A percentile compares a stretch with the other conserved stretches of the same genome.
These are phyloP conservation scores for Boleophthalmus pectinirostris DNA, from an alignment of 2,113 vertebrate species.

Conservation along the genomic window DNA sequence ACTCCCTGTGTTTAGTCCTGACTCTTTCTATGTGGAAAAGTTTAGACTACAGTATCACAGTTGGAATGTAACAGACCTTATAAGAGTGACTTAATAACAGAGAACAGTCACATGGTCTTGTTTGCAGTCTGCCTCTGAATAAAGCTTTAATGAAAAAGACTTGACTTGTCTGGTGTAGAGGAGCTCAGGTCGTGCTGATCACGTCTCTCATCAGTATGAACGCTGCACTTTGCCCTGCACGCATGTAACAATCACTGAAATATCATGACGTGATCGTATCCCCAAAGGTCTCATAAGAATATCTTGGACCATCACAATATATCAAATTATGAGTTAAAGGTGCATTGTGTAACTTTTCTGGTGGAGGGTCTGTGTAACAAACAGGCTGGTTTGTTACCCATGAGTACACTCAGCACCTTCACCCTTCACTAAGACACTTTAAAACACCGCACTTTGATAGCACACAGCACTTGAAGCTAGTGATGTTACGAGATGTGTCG, in stretches of 20 bases:
- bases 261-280: conserved; percentile 48
- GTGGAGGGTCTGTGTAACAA: too few relatives aligned
- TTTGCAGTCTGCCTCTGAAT: conserved; percentile 41
- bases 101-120: conserved; percentile 16
- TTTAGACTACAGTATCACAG: background rate
- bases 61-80: conserved; percentile 26
- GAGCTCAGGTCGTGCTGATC: conserved; percentile 48
- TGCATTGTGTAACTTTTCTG: too few relatives aligned
- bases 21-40: background rate
- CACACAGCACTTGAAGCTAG: too few relatives aligned
- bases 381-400: too few relatives aligned
- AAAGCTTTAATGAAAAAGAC: conserved; percentile 53
- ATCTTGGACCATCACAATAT: too few relatives aligned
- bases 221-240: conserved; percentile 49
- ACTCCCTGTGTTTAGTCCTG: too few relatives aligned
- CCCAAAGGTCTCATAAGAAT: background rate
- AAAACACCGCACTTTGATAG: too few relatives aligned
- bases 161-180: conserved; percentile 43
- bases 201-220: conserved; percentile 14
- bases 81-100: conserved; percentile 12
- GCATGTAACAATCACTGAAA: too few relatives aligned
- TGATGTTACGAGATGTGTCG: too few relatives aligned
- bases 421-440: too few relatives aligned
- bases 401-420: too few relatives aligned
- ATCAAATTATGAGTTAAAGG: too few relatives aligned